Evolutionary conservation across 2,888 invertebrate genomes (phyloP).

Genomic region (Dryobota labecula): DNA sequence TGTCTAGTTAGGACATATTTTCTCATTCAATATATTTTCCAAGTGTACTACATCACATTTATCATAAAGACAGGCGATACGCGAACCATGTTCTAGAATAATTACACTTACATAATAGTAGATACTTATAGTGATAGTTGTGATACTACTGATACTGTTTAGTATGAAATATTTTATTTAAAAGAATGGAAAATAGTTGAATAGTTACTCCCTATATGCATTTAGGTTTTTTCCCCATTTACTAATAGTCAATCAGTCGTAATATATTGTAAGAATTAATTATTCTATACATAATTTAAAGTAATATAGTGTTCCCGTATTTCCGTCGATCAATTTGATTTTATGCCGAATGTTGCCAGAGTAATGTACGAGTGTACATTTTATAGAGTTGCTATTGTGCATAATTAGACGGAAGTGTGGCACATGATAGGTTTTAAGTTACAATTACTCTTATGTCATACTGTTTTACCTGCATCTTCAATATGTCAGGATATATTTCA

Average conservation of each 20-base stretch:
- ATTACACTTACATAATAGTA: slow-evolving; percentile 68
- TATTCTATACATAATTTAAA: slow-evolving; percentile 72
- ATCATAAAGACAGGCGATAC: slow-evolving; percentile 49
- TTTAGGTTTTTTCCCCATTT: slow-evolving; percentile 81
- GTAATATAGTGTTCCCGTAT: slow-evolving; percentile 75
- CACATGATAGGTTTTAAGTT: slow-evolving; percentile 75
- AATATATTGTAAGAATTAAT: slow-evolving; percentile 73
- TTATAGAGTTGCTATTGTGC: slow-evolving; percentile 60
- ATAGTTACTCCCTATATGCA: slow-evolving; percentile 80
- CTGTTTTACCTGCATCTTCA: slow-evolving; percentile 70
- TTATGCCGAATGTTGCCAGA: slow-evolving; percentile 78
- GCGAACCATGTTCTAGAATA: slow-evolving; percentile 62
- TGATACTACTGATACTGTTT: slow-evolving; percentile 80
- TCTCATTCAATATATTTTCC: slow-evolving; percentile 62
- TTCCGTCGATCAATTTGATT: slow-evolving; percentile 74
- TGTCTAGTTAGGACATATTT: slow-evolving; percentile 70
- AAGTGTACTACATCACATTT: slow-evolving; percentile 63
- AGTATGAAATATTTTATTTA: slow-evolving; percentile 77
- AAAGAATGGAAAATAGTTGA: slow-evolving; percentile 78
- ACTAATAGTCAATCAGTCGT: slow-evolving; percentile 77
- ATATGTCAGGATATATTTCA: slow-evolving; percentile 68
- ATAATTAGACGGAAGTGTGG: slow-evolving; percentile 73
- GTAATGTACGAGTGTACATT: slow-evolving; percentile 64
- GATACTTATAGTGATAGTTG: slow-evolving; percentile 79
- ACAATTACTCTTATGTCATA: slow-evolving; percentile 70